phyloP scores from a whole-genome alignment of 2,113 vertebrate species.

The Alectura lathami region DNA sequence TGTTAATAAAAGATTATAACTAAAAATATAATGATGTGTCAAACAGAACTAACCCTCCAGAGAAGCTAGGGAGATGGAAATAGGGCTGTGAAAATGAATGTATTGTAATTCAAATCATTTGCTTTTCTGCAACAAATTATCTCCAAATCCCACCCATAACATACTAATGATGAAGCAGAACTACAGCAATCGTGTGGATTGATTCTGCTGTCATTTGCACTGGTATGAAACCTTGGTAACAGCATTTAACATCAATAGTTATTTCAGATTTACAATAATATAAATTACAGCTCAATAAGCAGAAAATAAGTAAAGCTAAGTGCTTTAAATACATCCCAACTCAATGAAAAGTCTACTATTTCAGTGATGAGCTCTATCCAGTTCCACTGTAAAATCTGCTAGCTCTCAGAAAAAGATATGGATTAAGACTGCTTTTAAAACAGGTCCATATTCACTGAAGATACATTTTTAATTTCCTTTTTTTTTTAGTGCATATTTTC shows the following conservation, averaged over 20 bases:
- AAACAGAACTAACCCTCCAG: slow-evolving; percentile 50
- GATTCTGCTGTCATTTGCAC: background rate
- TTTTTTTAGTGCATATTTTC: background rate
- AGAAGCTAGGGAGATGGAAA: slow-evolving; percentile 51
- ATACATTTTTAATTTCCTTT: background rate
- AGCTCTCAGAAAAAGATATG: background rate
- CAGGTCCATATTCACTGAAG: background rate
- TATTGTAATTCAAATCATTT: slow-evolving; percentile 42
- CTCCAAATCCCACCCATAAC: background rate
- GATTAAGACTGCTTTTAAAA: background rate
- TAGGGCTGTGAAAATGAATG: background rate
- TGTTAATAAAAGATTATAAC: slow-evolving; percentile 65
- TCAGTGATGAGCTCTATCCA: background rate
- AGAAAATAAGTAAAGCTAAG: background rate
- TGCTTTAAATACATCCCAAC: background rate
- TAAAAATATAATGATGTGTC: slow-evolving; percentile 65
- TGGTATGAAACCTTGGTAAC: background rate
- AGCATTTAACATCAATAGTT: background rate
- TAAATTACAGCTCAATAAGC: background rate
- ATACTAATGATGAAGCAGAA: background rate
- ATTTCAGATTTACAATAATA: background rate
- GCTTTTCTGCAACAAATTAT: slow-evolving; percentile 4
- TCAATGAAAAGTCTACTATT: background rate
- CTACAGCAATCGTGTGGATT: background rate
- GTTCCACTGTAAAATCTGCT: background rate